A percentile compares a stretch with the other conserved stretches of the same genome.
These are phyloP conservation scores for Morus bassanus DNA, from an alignment of 2,797 vertebrate genomes.

Conservation along the genomic window DNA sequence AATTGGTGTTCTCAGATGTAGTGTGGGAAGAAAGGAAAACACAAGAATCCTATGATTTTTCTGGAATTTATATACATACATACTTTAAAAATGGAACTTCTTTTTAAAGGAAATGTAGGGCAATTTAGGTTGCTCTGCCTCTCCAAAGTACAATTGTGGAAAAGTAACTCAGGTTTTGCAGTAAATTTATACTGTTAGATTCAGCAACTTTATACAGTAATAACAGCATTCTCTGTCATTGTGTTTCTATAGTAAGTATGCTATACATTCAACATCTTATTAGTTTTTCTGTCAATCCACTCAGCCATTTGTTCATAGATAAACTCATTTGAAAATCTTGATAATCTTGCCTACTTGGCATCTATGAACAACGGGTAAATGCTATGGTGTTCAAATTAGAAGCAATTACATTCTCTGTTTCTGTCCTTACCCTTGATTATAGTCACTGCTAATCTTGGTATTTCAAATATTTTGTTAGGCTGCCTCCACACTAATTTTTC, in stretches of 20 bases:
- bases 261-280: background rate
- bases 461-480: conserved; percentile 9
- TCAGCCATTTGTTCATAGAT: background rate
- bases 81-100: background rate
- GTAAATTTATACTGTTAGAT: background rate
- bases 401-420: background rate
- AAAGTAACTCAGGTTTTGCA: background rate
- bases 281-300: background rate
- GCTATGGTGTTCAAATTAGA: background rate
- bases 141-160: background rate
- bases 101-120: background rate
- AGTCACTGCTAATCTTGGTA: background rate
- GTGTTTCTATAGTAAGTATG: background rate
- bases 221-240: background rate
- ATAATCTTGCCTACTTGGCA: background rate
- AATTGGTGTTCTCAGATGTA: background rate
- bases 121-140: background rate
- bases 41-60: background rate
- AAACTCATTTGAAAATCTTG: background rate
- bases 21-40: background rate
- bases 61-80: background rate
- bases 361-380: background rate
- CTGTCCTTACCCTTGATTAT: background rate
- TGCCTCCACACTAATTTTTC: background rate
- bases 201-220: background rate